Percentiles rank a stretch among this genome's conserved stretches.
These are phyloP conservation scores for Ectemnius lituratus DNA, from an alignment of 2,888 invertebrate species.

Conservation along the genomic window DNA sequence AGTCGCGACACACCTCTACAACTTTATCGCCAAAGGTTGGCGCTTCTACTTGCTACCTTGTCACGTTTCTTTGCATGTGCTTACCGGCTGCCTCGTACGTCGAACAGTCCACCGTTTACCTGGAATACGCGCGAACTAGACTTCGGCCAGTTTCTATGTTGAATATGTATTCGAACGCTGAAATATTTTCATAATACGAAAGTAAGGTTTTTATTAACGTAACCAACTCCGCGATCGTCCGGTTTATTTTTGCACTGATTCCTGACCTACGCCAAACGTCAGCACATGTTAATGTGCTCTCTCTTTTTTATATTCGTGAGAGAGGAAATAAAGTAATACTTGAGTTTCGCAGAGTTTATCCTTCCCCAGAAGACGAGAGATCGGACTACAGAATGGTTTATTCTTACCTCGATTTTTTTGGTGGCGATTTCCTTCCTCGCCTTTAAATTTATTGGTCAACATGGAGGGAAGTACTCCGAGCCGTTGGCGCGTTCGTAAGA, in stretches of 20 bases:
- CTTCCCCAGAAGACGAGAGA: slow-evolving; percentile 27
- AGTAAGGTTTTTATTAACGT: slow-evolving; percentile 8
- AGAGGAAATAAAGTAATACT: slow-evolving; percentile 19
- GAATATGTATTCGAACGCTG: slow-evolving; percentile 5
- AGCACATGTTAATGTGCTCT: slow-evolving; percentile 12
- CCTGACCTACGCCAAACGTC: slow-evolving; percentile 42
- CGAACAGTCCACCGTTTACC: slow-evolving; percentile 14
- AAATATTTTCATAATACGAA: background rate
- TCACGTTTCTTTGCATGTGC: slow-evolving; percentile 52
- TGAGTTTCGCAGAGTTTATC: slow-evolving; percentile 3
- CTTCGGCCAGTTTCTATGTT: slow-evolving; percentile 7
- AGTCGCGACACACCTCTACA: background rate
- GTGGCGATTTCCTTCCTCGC: background rate
- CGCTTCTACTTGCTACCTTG: slow-evolving; percentile 26
- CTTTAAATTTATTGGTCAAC: background rate
- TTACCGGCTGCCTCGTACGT: background rate
- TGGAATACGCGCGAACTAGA: slow-evolving; percentile 19
- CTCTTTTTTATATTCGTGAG: slow-evolving; percentile 12
- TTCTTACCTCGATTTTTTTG: background rate
- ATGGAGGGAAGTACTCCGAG: slow-evolving; percentile 23
- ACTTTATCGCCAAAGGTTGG: slow-evolving; percentile 20
- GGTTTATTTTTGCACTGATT: slow-evolving; percentile 27
- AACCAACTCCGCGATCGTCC: background rate
- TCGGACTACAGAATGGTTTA: background rate
- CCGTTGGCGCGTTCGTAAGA: slow-evolving; percentile 42